phyloP scores from a whole-genome alignment of 2,797 vertebrate species.

The Dendrocincla tyrannina region DNA sequence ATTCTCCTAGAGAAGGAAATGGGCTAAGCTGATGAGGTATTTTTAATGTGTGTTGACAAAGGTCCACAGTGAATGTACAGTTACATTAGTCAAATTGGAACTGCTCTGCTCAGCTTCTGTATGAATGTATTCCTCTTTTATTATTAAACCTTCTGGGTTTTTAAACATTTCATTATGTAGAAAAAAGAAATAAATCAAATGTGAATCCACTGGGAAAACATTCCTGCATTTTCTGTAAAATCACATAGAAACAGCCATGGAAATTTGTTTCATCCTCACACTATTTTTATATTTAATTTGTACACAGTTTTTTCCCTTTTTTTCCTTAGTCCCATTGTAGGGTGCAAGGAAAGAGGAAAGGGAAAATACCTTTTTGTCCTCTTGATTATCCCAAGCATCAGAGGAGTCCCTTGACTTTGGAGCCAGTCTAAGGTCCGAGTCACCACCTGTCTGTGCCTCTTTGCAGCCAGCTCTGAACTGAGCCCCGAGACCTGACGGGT shows the following conservation, averaged over 20 bases:
- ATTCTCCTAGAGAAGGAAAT: conserved; percentile 9
- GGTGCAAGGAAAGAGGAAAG: neutral
- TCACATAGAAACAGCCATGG: neutral
- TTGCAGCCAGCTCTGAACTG: neutral
- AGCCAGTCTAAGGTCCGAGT: neutral
- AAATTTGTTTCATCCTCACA: neutral
- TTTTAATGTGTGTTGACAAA: conserved; percentile 66
- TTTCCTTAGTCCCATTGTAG: neutral
- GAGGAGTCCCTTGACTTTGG: neutral
- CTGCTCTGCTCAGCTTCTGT: neutral
- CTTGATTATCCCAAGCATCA: neutral
- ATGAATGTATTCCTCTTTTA: conserved; percentile 11
- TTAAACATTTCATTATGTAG: conserved; percentile 9
- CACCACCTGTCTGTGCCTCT: neutral
- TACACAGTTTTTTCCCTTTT: neutral
- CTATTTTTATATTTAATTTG: neutral
- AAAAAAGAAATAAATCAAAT: neutral
- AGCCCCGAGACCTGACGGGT: neutral
- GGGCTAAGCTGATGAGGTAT: conserved; percentile 53
- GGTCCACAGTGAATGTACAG: neutral
- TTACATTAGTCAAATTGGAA: neutral
- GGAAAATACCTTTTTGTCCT: neutral
- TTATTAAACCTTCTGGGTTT: conserved; percentile 30
- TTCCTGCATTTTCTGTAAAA: neutral
- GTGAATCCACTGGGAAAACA: neutral